These are phyloP conservation scores for Neogobius melanostomus DNA, from an alignment of 2,113 vertebrate genomes.

Conservation along the genomic window DNA sequence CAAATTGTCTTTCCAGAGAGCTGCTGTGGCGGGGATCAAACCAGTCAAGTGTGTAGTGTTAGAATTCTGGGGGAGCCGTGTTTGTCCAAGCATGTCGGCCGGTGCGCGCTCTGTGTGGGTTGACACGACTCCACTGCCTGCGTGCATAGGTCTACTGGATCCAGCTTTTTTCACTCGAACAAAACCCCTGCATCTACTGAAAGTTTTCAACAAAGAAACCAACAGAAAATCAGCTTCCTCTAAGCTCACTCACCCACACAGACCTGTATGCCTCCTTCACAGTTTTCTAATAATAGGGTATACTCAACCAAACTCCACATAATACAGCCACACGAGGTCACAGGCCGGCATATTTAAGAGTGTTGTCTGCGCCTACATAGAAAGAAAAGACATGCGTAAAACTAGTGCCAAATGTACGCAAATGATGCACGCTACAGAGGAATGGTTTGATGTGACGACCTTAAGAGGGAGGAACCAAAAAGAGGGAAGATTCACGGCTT, in stretches of 20 bases:
- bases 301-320: background rate
- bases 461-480: background rate
- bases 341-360: background rate
- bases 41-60: conserved; percentile 14
- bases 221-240: conserved; percentile 30
- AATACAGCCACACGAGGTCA: background rate
- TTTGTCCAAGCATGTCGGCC: conserved; percentile 22
- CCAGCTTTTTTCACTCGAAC: conserved; percentile 16
- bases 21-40: background rate
- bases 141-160: conserved; percentile 4
- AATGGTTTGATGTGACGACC: background rate
- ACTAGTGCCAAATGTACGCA: conserved; percentile 23
- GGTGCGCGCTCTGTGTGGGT: conserved; percentile 3
- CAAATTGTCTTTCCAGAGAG: background rate
- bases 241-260: conserved; percentile 42
- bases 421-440: conserved; percentile 14
- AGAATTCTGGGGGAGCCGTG: conserved; percentile 16
- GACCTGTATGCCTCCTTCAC: conserved; percentile 9
- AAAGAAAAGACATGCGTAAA: background rate
- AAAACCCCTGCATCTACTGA: conserved; percentile 3
- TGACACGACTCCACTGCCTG: conserved; percentile 23
- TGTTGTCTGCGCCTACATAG: too few relatives aligned
- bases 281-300: conserved; percentile 32
- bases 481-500: background rate
- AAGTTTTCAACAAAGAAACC: conserved; percentile 11